These are phyloP conservation scores for Ceramica pisi DNA, from an alignment of 2,888 invertebrate species.

Conservation along the genomic window DNA sequence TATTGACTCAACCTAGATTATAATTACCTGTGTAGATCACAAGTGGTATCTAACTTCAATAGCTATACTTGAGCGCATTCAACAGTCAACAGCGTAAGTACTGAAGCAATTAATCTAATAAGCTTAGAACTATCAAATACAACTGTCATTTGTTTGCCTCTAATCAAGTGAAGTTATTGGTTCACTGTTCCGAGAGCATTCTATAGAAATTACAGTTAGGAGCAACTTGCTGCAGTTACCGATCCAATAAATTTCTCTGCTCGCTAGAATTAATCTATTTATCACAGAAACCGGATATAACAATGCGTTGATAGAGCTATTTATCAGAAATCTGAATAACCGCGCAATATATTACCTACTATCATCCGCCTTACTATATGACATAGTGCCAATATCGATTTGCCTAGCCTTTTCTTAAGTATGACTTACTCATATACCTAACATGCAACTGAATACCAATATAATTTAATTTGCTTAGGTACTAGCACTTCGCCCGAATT, in stretches of 20 bases:
- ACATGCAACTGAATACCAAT: no score
- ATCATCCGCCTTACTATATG: neutral
- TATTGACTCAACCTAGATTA: neutral
- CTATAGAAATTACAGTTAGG: constrained; percentile 10
- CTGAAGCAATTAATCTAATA: constrained; percentile 42
- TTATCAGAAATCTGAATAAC: constrained; percentile 49
- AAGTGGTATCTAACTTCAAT: constrained; percentile 12
- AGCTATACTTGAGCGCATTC: constrained; percentile 6
- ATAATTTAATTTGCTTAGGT: no score
- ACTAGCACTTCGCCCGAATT: no score
- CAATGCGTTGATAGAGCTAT: constrained; percentile 50
- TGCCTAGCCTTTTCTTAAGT: neutral
- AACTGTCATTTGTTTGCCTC: constrained; percentile 11
- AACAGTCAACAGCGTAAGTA: constrained; percentile 21
- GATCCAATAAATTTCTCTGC: constrained; percentile 36
- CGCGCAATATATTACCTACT: constrained; percentile 14
- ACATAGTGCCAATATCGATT: neutral
- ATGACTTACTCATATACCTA: no score
- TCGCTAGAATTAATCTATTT: constrained; percentile 39
- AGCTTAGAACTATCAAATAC: constrained; percentile 20
- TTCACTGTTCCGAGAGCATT: constrained; percentile 15
- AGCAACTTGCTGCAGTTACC: constrained; percentile 9
- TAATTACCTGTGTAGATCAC: neutral
- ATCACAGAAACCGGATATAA: constrained; percentile 49
- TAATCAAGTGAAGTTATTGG: constrained; percentile 31